Evolutionary conservation across 2,888 invertebrate genomes (phyloP).

Genomic region (Margaritifera margaritifera): DNA sequence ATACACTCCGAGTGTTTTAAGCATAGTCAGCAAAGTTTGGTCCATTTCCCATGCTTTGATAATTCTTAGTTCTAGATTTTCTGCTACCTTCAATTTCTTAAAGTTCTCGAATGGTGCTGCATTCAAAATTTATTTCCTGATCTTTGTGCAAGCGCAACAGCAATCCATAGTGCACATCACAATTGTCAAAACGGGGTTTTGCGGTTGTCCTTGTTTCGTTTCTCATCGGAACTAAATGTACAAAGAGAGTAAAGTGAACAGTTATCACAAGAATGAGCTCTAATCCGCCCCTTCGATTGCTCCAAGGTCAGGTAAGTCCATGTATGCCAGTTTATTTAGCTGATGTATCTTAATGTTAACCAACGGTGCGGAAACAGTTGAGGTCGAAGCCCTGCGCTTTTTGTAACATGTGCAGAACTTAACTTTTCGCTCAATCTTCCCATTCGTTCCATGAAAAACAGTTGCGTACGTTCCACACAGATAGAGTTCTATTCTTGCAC

Average conservation of each 20-base stretch:
- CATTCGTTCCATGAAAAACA: constrained; percentile 6
- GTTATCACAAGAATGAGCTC: constrained; percentile 26
- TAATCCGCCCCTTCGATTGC: constrained; percentile 17
- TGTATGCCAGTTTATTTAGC: constrained; percentile 10
- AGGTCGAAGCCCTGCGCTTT: not conserved
- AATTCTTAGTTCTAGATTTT: constrained; percentile 23
- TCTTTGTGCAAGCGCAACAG: constrained; percentile 22
- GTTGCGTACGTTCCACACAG: constrained; percentile 2
- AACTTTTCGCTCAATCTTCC: constrained; percentile 1
- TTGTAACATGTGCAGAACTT: constrained; percentile 4
- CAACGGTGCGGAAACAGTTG: not conserved
- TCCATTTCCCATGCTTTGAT: constrained; percentile 33
- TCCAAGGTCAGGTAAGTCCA: constrained; percentile 22
- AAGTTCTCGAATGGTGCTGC: constrained; percentile 9
- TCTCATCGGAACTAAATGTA: constrained; percentile 15
- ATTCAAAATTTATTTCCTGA: constrained; percentile 22
- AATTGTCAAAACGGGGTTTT: constrained; percentile 9
- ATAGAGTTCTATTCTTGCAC: constrained; percentile 10
- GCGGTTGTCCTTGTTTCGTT: constrained; percentile 17
- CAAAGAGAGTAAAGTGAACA: constrained; percentile 20
- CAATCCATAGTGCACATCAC: constrained; percentile 18
- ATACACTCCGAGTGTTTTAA: constrained; percentile 11
- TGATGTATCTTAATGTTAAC: constrained; percentile 3
- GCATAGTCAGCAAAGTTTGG: constrained; percentile 17
- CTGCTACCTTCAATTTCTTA: constrained; percentile 11